These are phyloP conservation scores for Oryzias celebensis DNA, from an alignment of 2,113 vertebrate genomes.

Conservation along the genomic window DNA sequence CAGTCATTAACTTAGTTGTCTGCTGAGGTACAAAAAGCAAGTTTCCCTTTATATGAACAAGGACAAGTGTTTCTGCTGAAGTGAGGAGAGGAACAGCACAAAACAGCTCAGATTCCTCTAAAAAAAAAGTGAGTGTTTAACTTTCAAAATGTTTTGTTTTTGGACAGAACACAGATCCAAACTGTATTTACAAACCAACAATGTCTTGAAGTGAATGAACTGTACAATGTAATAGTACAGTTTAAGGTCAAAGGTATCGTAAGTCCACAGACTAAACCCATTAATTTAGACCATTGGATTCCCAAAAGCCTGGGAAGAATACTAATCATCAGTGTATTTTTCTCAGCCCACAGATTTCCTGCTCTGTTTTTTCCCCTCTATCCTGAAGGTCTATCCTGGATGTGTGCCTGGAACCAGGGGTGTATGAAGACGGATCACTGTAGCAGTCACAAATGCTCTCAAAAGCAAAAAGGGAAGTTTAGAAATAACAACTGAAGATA, in stretches of 20 bases:
- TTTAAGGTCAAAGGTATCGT: conserved; percentile 29
- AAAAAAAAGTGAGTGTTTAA: too few species aligned
- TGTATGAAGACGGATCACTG: conserved; percentile 23
- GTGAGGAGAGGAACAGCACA: too few species aligned
- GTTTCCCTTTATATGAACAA: too few species aligned
- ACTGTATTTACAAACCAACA: neutral
- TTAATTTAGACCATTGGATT: conserved; percentile 19
- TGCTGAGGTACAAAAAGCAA: too few species aligned
- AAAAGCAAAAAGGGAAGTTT: conserved; percentile 30
- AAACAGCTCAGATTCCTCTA: too few species aligned
- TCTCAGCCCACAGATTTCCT: conserved; percentile 34
- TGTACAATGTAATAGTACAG: neutral
- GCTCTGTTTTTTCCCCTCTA: conserved; percentile 7
- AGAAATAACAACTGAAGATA: conserved; percentile 51
- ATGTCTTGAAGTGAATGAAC: neutral
- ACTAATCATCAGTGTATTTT: conserved; percentile 18
- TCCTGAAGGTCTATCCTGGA: conserved; percentile 17
- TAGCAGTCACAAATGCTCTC: conserved; percentile 16
- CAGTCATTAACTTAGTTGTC: too few species aligned
- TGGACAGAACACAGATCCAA: too few species aligned
- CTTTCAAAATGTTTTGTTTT: too few species aligned
- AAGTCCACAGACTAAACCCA: conserved; percentile 7
- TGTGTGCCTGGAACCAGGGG: conserved; percentile 20
- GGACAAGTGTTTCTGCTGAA: too few species aligned
- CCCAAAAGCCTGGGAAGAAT: conserved; percentile 18